Evolutionary conservation across 2,888 invertebrate species (phyloP).

Genomic region (Macrophya alboannulata): DNA sequence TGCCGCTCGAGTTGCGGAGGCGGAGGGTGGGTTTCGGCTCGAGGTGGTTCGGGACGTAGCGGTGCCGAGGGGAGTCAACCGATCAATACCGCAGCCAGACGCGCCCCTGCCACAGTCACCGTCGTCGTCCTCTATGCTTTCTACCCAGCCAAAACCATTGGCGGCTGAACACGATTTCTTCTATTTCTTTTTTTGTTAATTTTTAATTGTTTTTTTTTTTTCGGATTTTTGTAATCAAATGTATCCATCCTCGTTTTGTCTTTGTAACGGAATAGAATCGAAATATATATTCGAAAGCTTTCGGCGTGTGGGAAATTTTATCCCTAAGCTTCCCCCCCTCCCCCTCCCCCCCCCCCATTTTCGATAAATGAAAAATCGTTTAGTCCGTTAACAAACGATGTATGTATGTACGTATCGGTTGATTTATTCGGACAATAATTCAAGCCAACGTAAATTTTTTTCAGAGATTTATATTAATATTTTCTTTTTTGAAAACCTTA

Average conservation of each 20-base stretch:
- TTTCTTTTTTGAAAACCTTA: not conserved
- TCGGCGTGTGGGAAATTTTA: not conserved
- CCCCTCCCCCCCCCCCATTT: not conserved
- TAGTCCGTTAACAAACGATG: not conserved
- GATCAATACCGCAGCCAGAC: constrained; percentile 78
- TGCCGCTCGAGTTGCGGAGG: constrained; percentile 68
- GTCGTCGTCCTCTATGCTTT: constrained; percentile 66
- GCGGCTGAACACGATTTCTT: constrained; percentile 27
- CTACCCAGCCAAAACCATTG: constrained; percentile 56
- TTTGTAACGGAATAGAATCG: not conserved
- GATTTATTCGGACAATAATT: not conserved
- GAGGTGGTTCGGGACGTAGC: constrained; percentile 73
- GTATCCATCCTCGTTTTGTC: not conserved
- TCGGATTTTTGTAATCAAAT: not conserved
- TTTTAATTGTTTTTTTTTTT: not conserved
- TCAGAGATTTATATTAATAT: not conserved
- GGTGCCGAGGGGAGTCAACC: constrained; percentile 71
- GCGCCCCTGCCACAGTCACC: constrained; percentile 73
- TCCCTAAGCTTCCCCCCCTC: not conserved
- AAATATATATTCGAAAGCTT: not conserved
- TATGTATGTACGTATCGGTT: not conserved
- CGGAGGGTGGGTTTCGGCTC: constrained; percentile 68
- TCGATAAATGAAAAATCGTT: not conserved
- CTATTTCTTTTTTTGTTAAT: not conserved
- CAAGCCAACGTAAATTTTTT: not conserved